Percentiles rank a stretch among this genome's conserved stretches.
phyloP scores from a whole-genome alignment of 2,888 invertebrate species.

The Pecten maximus region DNA sequence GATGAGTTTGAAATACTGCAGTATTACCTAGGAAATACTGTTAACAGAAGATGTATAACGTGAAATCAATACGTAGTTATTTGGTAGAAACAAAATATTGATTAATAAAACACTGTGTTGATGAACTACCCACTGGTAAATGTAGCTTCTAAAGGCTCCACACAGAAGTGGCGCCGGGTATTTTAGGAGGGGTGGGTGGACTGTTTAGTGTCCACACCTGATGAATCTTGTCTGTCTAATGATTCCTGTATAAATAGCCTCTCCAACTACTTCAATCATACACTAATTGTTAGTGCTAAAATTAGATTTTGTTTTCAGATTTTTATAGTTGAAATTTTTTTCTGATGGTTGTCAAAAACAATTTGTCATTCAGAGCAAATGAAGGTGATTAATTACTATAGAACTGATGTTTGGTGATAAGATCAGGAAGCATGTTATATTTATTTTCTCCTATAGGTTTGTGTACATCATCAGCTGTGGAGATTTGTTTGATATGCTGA shows the following conservation, averaged over 20 bases:
- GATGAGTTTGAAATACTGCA: background rate
- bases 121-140: background rate
- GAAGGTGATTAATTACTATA: background rate
- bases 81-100: slow-evolving; percentile 11
- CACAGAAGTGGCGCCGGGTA: background rate
- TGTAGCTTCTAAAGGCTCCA: background rate
- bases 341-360: background rate
- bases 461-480: no score
- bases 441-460: background rate
- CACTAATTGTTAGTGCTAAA: background rate
- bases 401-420: background rate
- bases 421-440: background rate
- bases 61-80: background rate
- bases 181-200: background rate
- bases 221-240: background rate
- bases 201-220: background rate
- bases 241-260: background rate
- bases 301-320: background rate
- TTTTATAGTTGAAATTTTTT: background rate
- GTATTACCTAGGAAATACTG: background rate
- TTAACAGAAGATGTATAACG: background rate
- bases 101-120: background rate
- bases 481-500: background rate
- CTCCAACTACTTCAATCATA: background rate
- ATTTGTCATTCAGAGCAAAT: background rate